Conservation (phyloP, 2,113 vertebrate species). For the Aptenodytes patagonicus region DNA sequence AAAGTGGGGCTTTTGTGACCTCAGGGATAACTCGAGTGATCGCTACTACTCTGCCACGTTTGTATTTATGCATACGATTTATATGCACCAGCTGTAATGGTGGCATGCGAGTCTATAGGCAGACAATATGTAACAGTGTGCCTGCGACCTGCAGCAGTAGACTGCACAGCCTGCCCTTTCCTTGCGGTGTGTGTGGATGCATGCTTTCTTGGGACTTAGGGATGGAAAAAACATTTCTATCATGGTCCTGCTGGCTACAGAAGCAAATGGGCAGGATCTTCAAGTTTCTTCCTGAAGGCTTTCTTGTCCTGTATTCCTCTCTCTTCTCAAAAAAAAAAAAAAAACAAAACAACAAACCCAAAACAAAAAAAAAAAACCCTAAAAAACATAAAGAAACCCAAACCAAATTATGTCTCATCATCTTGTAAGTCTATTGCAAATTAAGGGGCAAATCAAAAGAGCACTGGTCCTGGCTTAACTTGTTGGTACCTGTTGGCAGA, state of each 20-base stretch:
- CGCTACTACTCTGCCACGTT: fast-evolving
- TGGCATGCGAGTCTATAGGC: background rate
- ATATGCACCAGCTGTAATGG: background rate
- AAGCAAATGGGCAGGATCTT: background rate
- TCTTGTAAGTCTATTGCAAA: background rate
- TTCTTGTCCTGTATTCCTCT: background rate
- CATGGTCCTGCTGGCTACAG: background rate
- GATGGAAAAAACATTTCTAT: background rate
- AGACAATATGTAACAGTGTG: background rate
- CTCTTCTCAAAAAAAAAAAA: no score
- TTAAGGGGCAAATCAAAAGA: background rate
- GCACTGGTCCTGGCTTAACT: background rate
- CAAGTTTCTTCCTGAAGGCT: background rate
- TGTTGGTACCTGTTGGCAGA: background rate
- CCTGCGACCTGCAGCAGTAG: background rate
- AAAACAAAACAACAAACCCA: background rate
- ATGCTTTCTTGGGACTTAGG: background rate
- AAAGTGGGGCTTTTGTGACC: background rate
- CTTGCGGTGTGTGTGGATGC: background rate
- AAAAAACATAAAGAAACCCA: background rate
- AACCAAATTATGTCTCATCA: background rate
- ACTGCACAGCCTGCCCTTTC: background rate
- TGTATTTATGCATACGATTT: background rate
- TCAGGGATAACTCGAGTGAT: background rate
- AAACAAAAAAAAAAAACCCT: background rate